phyloP scores from a whole-genome alignment of 2,888 invertebrate genomes.

The Ctenicera cuprea region DNA sequence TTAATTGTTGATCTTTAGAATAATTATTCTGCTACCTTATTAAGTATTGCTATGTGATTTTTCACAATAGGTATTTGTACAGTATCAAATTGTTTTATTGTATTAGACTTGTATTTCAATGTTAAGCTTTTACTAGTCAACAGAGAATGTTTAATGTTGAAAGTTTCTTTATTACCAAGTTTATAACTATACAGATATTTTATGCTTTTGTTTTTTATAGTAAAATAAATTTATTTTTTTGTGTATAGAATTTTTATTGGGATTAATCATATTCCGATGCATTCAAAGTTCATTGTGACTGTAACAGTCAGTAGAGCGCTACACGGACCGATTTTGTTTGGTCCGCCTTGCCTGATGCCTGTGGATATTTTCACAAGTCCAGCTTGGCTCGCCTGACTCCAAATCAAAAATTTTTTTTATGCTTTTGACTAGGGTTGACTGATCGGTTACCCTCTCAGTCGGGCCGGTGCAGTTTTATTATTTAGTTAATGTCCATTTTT shows the following conservation, averaged over 20 bases:
- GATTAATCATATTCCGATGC: too few species aligned
- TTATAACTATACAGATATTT: constrained; percentile 62
- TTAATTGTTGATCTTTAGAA: constrained; percentile 50
- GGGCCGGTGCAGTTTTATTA: too few species aligned
- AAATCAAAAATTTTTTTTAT: too few species aligned
- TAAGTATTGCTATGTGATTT: constrained; percentile 69
- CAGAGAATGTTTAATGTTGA: constrained; percentile 69
- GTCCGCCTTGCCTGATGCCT: too few species aligned
- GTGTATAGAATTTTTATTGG: constrained; percentile 55
- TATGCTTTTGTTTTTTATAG: constrained; percentile 70
- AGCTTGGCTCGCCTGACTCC: too few species aligned
- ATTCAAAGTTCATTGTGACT: too few species aligned
- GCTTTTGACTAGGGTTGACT: too few species aligned
- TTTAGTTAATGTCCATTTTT: too few species aligned
- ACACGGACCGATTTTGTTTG: too few species aligned
- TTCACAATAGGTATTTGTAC: constrained; percentile 67
- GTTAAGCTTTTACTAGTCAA: constrained; percentile 70
- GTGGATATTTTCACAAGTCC: too few species aligned
- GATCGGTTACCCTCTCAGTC: too few species aligned
- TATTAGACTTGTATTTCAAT: constrained; percentile 66
- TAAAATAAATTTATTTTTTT: constrained; percentile 71
- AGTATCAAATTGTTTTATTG: constrained; percentile 68
- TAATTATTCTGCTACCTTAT: constrained; percentile 47
- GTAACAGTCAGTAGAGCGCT: too few species aligned
- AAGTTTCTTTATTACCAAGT: constrained; percentile 68